Evolutionary conservation across 1,140 invertebrate genomes (phyloP).

Genomic region (Drosophila orena): DNA sequence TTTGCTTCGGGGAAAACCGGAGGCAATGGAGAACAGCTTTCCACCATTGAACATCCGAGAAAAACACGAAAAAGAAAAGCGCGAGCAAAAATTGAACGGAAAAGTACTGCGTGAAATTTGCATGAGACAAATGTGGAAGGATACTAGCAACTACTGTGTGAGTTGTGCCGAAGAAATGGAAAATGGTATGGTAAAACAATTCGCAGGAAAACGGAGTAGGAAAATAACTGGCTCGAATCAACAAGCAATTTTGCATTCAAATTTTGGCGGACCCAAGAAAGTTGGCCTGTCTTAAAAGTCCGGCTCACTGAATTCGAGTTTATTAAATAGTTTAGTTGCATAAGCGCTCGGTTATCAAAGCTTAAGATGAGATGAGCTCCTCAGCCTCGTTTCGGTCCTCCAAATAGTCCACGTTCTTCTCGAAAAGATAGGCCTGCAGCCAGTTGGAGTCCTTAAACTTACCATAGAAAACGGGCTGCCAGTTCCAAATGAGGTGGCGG

Average conservation of each 20-base stretch:
- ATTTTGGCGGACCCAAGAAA: background rate
- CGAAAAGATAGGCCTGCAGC: conserved; percentile 59
- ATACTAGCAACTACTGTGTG: conserved; percentile 18
- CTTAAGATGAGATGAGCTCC: too few species aligned
- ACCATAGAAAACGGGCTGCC: conserved; percentile 86
- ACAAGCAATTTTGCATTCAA: background rate
- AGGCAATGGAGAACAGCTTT: conserved; percentile 30
- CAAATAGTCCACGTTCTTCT: conserved; percentile 50
- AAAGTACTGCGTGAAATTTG: conserved; percentile 46
- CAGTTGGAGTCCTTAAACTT: conserved; percentile 37
- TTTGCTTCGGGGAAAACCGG: conserved; percentile 27
- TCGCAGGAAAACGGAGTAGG: background rate
- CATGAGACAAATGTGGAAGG: conserved; percentile 44
- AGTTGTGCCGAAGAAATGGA: background rate
- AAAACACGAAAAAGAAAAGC: conserved; percentile 10
- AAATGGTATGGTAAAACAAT: background rate
- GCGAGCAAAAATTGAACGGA: conserved; percentile 35
- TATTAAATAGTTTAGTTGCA: background rate
- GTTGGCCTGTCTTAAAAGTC: too few species aligned
- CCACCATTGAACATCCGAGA: conserved; percentile 14
- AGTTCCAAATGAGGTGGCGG: conserved; percentile 88
- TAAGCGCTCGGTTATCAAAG: too few species aligned
- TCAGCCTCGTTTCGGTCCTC: background rate
- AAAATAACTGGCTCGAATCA: background rate
- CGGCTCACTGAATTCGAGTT: background rate